Percentiles rank a stretch among this genome's conserved stretches.
Conservation (phyloP, 2,113 vertebrate species). For the Leptobrachium leishanense region DNA sequence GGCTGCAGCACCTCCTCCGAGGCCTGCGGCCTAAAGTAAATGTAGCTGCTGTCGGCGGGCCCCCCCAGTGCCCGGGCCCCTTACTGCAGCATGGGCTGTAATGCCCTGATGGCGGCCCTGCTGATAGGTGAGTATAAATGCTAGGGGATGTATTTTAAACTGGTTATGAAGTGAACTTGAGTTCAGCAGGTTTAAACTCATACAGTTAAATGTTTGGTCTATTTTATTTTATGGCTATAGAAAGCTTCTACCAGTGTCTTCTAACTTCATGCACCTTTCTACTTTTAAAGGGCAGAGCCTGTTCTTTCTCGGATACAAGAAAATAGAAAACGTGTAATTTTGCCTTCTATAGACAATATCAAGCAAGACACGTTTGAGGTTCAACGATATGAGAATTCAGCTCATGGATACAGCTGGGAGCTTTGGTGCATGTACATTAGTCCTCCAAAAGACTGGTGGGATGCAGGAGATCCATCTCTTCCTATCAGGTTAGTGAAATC, state of each 20-base stretch:
- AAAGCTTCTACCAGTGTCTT: background rate
- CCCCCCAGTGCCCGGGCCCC: too few relatives aligned
- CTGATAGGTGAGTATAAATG: too few relatives aligned
- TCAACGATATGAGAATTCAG: slow-evolving; percentile 93
- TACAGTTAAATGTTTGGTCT: too few relatives aligned
- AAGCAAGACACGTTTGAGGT: slow-evolving; percentile 92
- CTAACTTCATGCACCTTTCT: background rate
- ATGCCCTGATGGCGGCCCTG: too few relatives aligned
- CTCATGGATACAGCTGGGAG: slow-evolving; percentile 96
- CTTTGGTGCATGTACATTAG: slow-evolving; percentile 99
- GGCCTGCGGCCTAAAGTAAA: too few relatives aligned
- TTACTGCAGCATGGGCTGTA: too few relatives aligned
- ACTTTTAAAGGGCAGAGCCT: slow-evolving; percentile 82
- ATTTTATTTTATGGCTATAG: background rate
- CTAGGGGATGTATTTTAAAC: too few relatives aligned
- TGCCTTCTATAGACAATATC: slow-evolving; percentile 97
- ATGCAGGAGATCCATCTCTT: slow-evolving; percentile 86
- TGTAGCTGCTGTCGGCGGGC: too few relatives aligned
- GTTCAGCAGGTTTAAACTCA: too few relatives aligned
- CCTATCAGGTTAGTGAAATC: slow-evolving; percentile 82
- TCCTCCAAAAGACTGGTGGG: slow-evolving; percentile 96
- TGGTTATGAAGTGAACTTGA: too few relatives aligned
- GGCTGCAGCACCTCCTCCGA: too few relatives aligned
- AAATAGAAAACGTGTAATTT: slow-evolving; percentile 83
- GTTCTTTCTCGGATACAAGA: slow-evolving; percentile 92